Percentiles rank a stretch among this genome's conserved stretches.
These are phyloP conservation scores for Alloscopus bannaensis DNA, from an alignment of 2,888 invertebrate species.

Conservation along the genomic window DNA sequence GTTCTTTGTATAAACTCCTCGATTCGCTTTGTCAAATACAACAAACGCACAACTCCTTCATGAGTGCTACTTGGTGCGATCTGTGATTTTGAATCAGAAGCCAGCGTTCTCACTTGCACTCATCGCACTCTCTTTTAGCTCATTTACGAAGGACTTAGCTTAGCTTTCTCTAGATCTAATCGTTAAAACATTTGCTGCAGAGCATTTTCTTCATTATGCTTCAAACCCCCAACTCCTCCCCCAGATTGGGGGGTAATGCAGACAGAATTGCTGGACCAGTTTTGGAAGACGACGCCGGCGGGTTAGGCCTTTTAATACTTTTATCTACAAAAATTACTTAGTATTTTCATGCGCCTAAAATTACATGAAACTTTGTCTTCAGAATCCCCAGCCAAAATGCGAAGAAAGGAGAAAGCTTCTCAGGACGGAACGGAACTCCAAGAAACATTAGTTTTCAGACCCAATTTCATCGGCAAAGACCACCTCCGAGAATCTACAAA, in stretches of 20 bases:
- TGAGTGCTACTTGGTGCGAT: not conserved
- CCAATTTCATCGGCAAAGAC: not conserved
- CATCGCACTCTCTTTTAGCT: no score
- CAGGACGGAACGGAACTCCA: constrained; percentile 21
- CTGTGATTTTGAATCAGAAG: not conserved
- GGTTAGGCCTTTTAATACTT: no score
- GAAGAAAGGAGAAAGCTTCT: constrained; percentile 6
- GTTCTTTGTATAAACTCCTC: no score
- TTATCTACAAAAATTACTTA: no score
- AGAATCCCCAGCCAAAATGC: not conserved
- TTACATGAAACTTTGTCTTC: not conserved
- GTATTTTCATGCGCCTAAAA: not conserved
- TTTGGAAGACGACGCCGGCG: no score
- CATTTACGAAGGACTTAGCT: no score
- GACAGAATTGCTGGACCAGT: no score
- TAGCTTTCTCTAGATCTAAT: not conserved
- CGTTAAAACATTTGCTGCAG: not conserved
- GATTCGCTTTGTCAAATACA: no score
- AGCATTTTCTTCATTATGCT: constrained; percentile 12
- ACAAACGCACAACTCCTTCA: no score
- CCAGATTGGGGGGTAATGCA: no score
- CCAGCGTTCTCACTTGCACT: no score
- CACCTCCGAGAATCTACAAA: constrained; percentile 28
- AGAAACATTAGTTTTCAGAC: constrained; percentile 12
- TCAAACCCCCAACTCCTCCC: constrained; percentile 15